Base-by-base conservation (phyloP, 2,888 invertebrate species). In the Phyto melanocephala region DNA sequence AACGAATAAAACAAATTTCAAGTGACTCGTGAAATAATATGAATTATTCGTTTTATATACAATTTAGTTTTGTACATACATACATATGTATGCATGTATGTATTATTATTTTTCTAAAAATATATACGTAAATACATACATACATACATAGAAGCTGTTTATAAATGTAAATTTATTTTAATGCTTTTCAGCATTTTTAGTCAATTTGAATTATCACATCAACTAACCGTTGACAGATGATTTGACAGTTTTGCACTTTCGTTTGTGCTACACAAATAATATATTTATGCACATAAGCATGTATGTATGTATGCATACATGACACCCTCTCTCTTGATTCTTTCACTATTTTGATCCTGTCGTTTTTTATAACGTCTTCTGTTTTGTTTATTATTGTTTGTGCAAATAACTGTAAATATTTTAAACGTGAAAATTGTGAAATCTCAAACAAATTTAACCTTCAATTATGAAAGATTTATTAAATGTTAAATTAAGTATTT, bases 131-230 rank as follows among this genome's bases (percentile, higher is more conserved):
- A 11, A 42, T 11, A 28, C 11, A 67, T 22, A 20, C 22, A 40
- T 42, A 11, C 17, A 40, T 3, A 3, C 28, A 15, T 37, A 7
- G 35, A 15, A 42, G 67, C 6, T 76, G 71, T 77, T 67, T 72
- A 67, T 67, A 76, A 50, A 76, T 67, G 47, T 33, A 28, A 28
- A 40, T 54, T 62, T 52, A 68, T 65, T 72, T 47, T 63, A 74
- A 74, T 78, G 63, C 68, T 58, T 50, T 72, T 74, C 22, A 72
- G 40, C 67, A 72, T 37, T 72, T 45, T 77, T 40, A 68, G 65
- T 75, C 70, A 75, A 13, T 78, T 78, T 65, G 54, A 79, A 82
- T 82, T 75, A 82, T 71, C 65, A 58, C 82, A 71, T 70, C 79
- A 70, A 70, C 58, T 40, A 75, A 70, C 35, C 45, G 79, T 67